Percentiles rank a stretch among this genome's conserved stretches.
Conservation (phyloP, 2,888 invertebrate genomes). For the Drosophila recens region DNA sequence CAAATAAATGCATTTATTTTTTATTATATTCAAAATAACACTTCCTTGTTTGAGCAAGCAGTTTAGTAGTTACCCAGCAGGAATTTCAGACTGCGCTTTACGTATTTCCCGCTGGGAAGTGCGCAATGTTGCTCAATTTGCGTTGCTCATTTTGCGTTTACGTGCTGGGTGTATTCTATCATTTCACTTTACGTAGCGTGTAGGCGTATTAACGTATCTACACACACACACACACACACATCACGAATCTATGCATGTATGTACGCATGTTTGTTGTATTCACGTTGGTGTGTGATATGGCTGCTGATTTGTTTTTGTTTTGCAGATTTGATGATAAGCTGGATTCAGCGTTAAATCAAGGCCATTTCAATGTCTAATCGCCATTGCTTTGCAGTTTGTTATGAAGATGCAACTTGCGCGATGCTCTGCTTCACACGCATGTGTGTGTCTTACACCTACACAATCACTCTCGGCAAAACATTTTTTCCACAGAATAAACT, state of each 20-base stretch:
- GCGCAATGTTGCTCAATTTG: conserved; percentile 7
- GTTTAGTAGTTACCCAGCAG: neutral
- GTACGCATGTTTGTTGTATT: conserved; percentile 25
- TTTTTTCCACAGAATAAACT: conserved; percentile 27
- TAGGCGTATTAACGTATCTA: conserved; percentile 56
- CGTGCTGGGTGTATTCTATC: conserved; percentile 42
- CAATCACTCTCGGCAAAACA: conserved; percentile 45
- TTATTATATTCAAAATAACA: neutral
- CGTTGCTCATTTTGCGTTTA: conserved; percentile 33
- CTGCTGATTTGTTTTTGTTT: conserved; percentile 61
- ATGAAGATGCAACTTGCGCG: conserved; percentile 31
- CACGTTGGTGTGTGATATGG: conserved; percentile 44
- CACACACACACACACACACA: no score
- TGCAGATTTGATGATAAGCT: conserved; percentile 56
- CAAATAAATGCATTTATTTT: neutral
- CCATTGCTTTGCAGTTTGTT: conserved; percentile 21
- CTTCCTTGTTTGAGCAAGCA: conserved; percentile 5
- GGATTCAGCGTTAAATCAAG: conserved; percentile 37
- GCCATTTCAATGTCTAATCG: conserved; percentile 27
- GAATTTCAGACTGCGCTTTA: conserved; percentile 3
- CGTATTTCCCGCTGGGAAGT: neutral
- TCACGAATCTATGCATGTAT: conserved; percentile 42
- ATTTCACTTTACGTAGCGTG: conserved; percentile 43
- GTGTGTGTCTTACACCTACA: conserved; percentile 52
- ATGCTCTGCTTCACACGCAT: conserved; percentile 24